These are phyloP conservation scores for Emmelina monodactyla DNA, from an alignment of 2,888 invertebrate species.

Conservation along the genomic window DNA sequence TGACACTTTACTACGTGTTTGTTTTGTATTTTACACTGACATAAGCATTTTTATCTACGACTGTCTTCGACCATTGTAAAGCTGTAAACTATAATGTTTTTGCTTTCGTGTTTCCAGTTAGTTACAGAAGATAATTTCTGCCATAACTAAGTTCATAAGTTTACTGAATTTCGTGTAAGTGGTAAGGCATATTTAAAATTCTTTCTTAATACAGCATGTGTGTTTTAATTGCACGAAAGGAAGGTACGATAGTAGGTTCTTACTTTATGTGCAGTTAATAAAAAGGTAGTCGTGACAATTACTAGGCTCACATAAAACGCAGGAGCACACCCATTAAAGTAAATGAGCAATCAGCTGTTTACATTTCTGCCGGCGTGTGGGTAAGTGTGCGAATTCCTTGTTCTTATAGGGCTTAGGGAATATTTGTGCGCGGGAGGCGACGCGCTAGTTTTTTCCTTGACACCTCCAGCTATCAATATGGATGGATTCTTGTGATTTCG, in stretches of 20 bases:
- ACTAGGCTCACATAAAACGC: no score
- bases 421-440: constrained; percentile 31
- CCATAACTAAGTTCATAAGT: no score
- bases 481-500: constrained; percentile 45
- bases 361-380: constrained; percentile 20
- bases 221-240: no score
- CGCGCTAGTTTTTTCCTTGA: constrained; percentile 57
- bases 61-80: not conserved
- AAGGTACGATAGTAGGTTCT: not conserved
- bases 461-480: constrained; percentile 60
- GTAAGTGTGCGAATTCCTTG: constrained; percentile 53
- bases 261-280: constrained; percentile 14
- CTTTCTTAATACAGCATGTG: no score
- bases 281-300: constrained; percentile 22
- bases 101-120: no score
- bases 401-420: constrained; percentile 48
- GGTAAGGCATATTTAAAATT: no score
- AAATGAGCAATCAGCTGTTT: constrained; percentile 55
- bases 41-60: constrained; percentile 22
- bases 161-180: no score
- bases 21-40: constrained; percentile 42
- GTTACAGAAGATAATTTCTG: no score
- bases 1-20: constrained; percentile 49
- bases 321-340: constrained; percentile 55
- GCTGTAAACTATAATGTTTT: not conserved